phyloP scores from a whole-genome alignment of 2,113 vertebrate genomes.

The Eolophus roseicapilla region DNA sequence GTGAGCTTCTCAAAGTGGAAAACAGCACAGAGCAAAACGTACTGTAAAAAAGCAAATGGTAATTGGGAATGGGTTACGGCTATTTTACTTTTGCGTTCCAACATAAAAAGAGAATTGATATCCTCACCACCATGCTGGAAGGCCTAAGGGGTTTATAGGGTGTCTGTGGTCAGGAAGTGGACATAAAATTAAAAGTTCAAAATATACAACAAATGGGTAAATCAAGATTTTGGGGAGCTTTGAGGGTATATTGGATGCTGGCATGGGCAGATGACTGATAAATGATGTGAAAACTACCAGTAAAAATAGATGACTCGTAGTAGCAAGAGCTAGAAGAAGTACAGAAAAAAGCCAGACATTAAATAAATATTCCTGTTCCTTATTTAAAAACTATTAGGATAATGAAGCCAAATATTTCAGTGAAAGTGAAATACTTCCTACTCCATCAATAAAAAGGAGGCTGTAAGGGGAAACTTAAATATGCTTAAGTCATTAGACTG shows the following conservation, averaged over 20 bases:
- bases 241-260: background rate
- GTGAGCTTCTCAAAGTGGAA: background rate
- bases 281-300: background rate
- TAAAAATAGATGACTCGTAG: background rate
- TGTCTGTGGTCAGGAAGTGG: background rate
- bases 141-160: background rate
- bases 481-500: constrained; percentile 31
- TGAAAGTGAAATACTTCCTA: background rate
- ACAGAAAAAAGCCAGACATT: background rate
- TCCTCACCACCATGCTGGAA: background rate
- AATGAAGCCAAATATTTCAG: background rate
- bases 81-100: background rate
- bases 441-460: background rate
- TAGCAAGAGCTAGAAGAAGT: background rate
- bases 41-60: background rate
- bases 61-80: background rate
- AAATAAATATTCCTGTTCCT: background rate
- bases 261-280: background rate
- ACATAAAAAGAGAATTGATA: background rate
- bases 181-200: background rate
- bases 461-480: background rate
- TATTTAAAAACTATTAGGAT: background rate
- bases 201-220: background rate
- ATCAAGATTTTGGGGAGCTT: background rate
- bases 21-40: background rate